These are phyloP conservation scores for Mythimna lalbum DNA, from an alignment of 2,888 invertebrate species.

Conservation along the genomic window DNA sequence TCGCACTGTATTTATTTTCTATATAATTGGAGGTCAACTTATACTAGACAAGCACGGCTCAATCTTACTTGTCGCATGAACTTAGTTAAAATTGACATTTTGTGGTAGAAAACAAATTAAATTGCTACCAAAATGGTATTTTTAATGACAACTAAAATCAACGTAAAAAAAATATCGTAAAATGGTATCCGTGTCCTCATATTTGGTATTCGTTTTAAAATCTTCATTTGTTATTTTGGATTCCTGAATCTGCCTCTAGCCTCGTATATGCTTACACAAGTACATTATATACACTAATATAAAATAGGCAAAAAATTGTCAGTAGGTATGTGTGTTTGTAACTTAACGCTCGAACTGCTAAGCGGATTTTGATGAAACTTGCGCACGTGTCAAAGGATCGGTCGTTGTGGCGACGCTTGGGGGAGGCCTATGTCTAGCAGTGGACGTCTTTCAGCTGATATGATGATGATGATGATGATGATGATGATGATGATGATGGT, in stretches of 20 bases:
- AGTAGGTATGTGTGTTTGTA: too few relatives aligned
- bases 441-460: too few relatives aligned
- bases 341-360: too few relatives aligned
- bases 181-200: slow-evolving; percentile 10
- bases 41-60: neutral
- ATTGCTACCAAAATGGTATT: neutral
- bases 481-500: too few relatives aligned
- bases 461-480: too few relatives aligned
- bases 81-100: neutral
- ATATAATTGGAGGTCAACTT: neutral
- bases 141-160: slow-evolving; percentile 1
- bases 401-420: too few relatives aligned
- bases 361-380: too few relatives aligned
- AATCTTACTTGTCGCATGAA: neutral
- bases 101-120: neutral
- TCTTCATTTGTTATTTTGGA: neutral
- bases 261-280: slow-evolving; percentile 24
- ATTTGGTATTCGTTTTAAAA: slow-evolving; percentile 25
- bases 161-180: neutral
- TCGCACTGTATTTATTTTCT: too few relatives aligned
- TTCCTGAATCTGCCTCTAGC: slow-evolving; percentile 26
- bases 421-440: too few relatives aligned
- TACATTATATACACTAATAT: slow-evolving; percentile 12
- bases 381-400: too few relatives aligned
- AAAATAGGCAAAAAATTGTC: too few relatives aligned